These are phyloP conservation scores for Bombus superbus DNA, from an alignment of 1,140 invertebrate genomes.

Conservation along the genomic window DNA sequence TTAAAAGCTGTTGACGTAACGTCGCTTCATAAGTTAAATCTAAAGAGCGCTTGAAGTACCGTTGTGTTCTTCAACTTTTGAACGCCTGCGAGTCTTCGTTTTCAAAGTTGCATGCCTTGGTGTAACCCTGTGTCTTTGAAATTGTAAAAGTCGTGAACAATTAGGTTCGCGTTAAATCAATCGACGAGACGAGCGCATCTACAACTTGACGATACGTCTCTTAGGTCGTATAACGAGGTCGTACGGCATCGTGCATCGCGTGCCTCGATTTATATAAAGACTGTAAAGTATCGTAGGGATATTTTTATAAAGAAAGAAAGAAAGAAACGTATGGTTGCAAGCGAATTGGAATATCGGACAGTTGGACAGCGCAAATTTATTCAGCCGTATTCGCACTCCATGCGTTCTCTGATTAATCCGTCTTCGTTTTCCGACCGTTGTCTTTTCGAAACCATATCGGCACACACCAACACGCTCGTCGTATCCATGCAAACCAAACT, in stretches of 20 bases:
- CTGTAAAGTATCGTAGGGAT: no score
- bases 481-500: background rate
- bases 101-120: background rate
- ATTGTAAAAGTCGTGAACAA: background rate
- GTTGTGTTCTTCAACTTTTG: conserved; percentile 4
- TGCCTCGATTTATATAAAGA: no score
- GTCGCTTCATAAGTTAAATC: conserved; percentile 24
- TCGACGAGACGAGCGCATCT: background rate
- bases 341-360: background rate
- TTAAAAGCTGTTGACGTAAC: conserved; percentile 21
- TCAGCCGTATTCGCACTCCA: background rate
- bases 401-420: background rate
- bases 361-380: background rate
- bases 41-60: conserved; percentile 5
- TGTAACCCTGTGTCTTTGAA: background rate
- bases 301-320: no score
- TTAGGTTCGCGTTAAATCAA: background rate
- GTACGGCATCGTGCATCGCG: no score
- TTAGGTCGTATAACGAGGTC: no score
- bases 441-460: background rate
- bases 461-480: background rate
- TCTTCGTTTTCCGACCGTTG: background rate
- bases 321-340: background rate
- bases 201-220: no score
- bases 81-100: background rate